These are phyloP conservation scores for Squalus acanthias DNA, from an alignment of 2,797 vertebrate species.

Conservation along the genomic window DNA sequence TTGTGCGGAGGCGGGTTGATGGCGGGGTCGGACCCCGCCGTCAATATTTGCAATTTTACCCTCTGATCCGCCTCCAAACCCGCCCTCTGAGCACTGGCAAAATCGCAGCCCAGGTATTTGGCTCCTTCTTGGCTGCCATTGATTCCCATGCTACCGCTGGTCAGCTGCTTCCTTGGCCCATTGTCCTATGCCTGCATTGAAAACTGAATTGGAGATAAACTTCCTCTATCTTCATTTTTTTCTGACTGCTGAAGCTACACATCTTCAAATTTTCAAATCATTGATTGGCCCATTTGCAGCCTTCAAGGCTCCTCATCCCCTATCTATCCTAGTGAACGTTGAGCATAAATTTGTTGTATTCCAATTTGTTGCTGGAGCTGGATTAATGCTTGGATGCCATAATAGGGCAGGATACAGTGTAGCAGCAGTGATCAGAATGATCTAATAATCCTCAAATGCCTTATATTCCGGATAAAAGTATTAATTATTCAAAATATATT, in stretches of 20 bases:
- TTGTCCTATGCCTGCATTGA: not conserved
- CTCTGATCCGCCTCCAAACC: too few relatives aligned
- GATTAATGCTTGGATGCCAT: not conserved
- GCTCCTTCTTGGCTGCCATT: not conserved
- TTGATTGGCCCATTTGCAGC: not conserved
- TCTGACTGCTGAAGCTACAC: not conserved
- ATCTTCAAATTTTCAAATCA: not conserved
- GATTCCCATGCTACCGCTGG: not conserved
- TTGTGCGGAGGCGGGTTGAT: too few relatives aligned
- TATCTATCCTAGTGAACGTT: not conserved
- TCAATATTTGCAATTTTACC: too few relatives aligned
- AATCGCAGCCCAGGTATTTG: not conserved
- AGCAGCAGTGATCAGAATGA: not conserved
- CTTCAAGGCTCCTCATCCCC: too few relatives aligned
- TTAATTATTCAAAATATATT: slow-evolving; percentile 24
- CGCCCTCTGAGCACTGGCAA: too few relatives aligned
- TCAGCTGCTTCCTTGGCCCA: not conserved
- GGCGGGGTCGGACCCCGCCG: too few relatives aligned
- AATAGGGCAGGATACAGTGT: not conserved
- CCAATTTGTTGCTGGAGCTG: not conserved
- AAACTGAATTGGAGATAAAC: not conserved
- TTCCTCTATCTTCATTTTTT: not conserved
- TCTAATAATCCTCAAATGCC: not conserved
- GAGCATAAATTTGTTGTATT: not conserved
- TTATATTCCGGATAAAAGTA: not conserved